These are phyloP conservation scores for Allygus modestus DNA, from an alignment of 2,888 invertebrate genomes.

Conservation along the genomic window DNA sequence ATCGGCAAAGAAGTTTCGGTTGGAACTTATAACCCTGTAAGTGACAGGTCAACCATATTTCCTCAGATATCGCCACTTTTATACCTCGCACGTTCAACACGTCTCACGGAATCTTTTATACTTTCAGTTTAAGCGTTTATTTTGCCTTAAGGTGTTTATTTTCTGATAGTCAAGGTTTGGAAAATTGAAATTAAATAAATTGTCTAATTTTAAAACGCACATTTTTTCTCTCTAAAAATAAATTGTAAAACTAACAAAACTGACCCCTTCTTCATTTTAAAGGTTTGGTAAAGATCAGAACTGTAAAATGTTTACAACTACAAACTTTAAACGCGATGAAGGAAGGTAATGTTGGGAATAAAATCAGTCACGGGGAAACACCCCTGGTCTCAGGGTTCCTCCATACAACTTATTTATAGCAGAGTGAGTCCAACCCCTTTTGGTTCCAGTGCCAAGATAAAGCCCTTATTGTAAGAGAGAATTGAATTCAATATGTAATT, in stretches of 20 bases:
- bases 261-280: no score
- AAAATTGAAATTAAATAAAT: no score
- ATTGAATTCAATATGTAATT: no score
- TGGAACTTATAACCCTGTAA: slow-evolving; percentile 21
- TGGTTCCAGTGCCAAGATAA: slow-evolving; percentile 29
- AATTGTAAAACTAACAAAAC: no score
- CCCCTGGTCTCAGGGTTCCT: neutral
- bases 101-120: slow-evolving; percentile 4
- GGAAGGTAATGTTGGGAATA: neutral
- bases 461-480: no score
- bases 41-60: slow-evolving; percentile 45
- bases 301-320: no score
- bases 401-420: slow-evolving; percentile 31
- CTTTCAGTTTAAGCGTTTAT: neutral
- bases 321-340: neutral
- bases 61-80: slow-evolving; percentile 35
- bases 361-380: slow-evolving; percentile 11
- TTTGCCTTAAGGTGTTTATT: no score
- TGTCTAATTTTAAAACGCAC: no score
- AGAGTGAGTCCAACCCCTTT: neutral
- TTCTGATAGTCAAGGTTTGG: no score
- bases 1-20: slow-evolving; percentile 9
- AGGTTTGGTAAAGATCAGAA: no score
- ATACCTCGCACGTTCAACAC: slow-evolving; percentile 29
- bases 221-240: no score